phyloP scores from a whole-genome alignment of 2,888 invertebrate genomes.

The Megaustenia siamemsis region DNA sequence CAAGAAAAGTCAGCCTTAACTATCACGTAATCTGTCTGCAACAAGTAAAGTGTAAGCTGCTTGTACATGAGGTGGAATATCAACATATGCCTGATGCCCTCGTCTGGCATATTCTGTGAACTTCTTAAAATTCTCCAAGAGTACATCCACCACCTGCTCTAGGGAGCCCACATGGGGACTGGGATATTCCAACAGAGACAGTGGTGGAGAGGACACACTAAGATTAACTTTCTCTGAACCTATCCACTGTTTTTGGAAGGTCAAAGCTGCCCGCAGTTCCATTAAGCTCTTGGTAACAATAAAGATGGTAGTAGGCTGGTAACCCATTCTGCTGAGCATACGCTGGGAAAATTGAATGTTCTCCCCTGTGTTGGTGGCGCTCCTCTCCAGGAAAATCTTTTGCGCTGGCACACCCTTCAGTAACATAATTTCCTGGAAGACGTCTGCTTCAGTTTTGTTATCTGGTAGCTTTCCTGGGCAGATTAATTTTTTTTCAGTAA shows the following conservation, averaged over 20 bases:
- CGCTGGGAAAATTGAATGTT: slow-evolving; percentile 69
- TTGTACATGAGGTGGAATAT: slow-evolving; percentile 64
- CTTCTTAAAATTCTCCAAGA: slow-evolving; percentile 70
- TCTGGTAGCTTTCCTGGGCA: slow-evolving; percentile 59
- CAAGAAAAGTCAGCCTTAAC: neutral
- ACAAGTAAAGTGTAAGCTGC: slow-evolving; percentile 56
- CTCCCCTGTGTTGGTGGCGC: slow-evolving; percentile 73
- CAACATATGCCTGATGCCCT: slow-evolving; percentile 70
- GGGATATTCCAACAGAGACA: slow-evolving; percentile 67
- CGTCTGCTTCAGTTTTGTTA: slow-evolving; percentile 70
- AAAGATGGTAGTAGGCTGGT: slow-evolving; percentile 61
- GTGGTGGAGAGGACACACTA: slow-evolving; percentile 70
- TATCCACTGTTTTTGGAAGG: slow-evolving; percentile 76
- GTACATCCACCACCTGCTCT: slow-evolving; percentile 63
- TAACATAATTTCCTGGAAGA: slow-evolving; percentile 68
- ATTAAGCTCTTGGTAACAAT: slow-evolving; percentile 75
- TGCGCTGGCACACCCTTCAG: slow-evolving; percentile 66
- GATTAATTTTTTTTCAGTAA: too few relatives aligned
- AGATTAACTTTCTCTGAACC: slow-evolving; percentile 59
- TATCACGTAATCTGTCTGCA: neutral
- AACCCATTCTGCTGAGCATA: slow-evolving; percentile 56
- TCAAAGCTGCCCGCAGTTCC: slow-evolving; percentile 72
- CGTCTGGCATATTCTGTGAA: slow-evolving; percentile 66
- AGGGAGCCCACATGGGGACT: slow-evolving; percentile 63
- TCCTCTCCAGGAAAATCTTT: slow-evolving; percentile 66